Evolutionary conservation across 1,140 invertebrate genomes (phyloP), one percentile per base, ranked within the genome.

Genomic region (Eciton burchellii): DNA sequence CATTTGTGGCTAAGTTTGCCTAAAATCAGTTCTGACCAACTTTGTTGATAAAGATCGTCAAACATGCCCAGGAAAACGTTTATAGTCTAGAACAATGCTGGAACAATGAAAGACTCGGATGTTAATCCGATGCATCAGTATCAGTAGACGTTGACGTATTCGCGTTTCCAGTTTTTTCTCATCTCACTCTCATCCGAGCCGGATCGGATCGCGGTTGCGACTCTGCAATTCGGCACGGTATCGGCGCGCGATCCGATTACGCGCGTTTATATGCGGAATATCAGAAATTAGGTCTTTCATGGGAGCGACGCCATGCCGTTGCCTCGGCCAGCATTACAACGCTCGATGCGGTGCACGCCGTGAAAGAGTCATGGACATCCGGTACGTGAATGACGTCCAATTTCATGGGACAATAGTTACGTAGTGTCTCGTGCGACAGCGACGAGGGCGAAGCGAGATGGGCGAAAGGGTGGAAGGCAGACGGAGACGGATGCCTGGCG

Each of bases 391-490:
- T 90, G 89, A 90, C 88, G 89, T 90, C 77, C 89, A 90, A 90
- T 90, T 90, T 90, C 89, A 90, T 90, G 89, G 89, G 87, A 88
- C 89, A 90, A 88, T 89, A 85, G 89, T 82, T 87, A 88, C 87
- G 87, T 60, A 68, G 81, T 85, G 72, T 77, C 71, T 66, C 82
- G 59, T 49, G 60, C 70, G 82, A 84, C 74, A 68, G 62, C 43
- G 35, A 68, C 60, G 70, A 59, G 60, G 43, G 49, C 26, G 84
- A 49, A 52, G 59, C 66, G 62, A 16, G 57, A 52, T 57, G 29
- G 35, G 35, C 24, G 62, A 47, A 35, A 57, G 47, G 71, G 74
- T 84, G 56, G 81, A 65, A 56, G 73, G 66, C 54, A 68, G 82
- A 83, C 60, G 63, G 77, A 84, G 57, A 74, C 65, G 12, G 72